Conservation (phyloP, 2,888 invertebrate genomes). For the Cenopis cana region DNA sequence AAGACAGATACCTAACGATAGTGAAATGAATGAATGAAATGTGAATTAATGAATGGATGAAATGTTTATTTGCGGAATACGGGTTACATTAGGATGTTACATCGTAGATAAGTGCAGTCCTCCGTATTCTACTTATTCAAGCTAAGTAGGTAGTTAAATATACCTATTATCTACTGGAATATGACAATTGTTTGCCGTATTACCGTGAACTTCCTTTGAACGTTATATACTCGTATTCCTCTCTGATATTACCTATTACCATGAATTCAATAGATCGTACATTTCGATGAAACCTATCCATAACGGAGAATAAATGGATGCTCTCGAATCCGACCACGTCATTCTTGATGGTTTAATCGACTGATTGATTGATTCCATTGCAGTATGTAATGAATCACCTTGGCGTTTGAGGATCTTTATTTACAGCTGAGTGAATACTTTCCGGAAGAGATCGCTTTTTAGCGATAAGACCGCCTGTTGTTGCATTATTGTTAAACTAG, state of each 20-base stretch:
- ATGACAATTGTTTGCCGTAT: no score
- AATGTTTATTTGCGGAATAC: no score
- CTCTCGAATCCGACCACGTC: constrained; percentile 34
- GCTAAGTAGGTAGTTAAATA: no score
- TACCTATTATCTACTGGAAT: neutral
- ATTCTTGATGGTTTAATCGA: constrained; percentile 42
- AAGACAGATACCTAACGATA: no score
- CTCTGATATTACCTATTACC: neutral
- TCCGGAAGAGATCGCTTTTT: no score
- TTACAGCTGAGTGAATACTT: constrained; percentile 21
- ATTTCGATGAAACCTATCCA: constrained; percentile 15
- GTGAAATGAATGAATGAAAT: no score
- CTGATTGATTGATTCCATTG: constrained; percentile 41
- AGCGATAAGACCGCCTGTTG: no score
- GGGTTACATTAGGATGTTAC: no score
- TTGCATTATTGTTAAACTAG: no score
- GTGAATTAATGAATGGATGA: no score
- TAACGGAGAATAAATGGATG: constrained; percentile 36
- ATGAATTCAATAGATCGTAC: constrained; percentile 5
- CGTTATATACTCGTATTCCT: neutral
- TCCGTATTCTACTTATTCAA: no score
- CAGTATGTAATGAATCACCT: constrained; percentile 39
- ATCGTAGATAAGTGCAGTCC: no score
- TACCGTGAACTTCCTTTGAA: neutral
- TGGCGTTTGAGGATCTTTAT: constrained; percentile 37